phyloP scores from a whole-genome alignment of 2,797 vertebrate genomes.

The Menidia menidia region DNA sequence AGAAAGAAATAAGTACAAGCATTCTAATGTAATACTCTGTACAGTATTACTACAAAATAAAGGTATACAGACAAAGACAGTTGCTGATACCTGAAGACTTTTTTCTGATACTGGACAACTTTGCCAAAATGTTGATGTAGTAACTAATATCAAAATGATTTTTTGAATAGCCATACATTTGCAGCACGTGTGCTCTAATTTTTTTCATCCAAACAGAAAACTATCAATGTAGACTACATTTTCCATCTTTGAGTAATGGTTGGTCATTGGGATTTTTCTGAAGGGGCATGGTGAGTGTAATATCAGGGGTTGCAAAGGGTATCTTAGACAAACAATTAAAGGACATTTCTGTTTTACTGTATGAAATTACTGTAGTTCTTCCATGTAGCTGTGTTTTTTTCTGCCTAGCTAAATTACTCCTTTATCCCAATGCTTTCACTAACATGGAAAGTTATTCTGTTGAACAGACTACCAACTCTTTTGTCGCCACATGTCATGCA shows the following conservation, averaged over 20 bases:
- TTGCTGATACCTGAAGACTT: no score
- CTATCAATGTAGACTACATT: background rate
- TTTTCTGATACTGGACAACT: no score
- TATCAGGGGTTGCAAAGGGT: constrained; percentile 27
- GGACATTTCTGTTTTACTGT: constrained; percentile 34
- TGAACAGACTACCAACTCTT: constrained; percentile 34
- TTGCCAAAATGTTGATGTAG: background rate
- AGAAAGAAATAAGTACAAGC: no score
- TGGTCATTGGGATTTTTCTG: no score
- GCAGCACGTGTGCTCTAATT: background rate
- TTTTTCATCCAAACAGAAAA: background rate
- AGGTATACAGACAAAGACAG: no score
- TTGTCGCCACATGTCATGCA: constrained; percentile 47
- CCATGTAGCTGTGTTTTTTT: constrained; percentile 32
- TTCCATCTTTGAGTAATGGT: background rate
- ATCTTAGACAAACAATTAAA: constrained; percentile 17
- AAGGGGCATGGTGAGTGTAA: background rate
- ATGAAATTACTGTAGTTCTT: constrained; percentile 4
- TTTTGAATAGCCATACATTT: background rate
- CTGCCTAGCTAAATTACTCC: constrained; percentile 14
- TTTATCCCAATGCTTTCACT: constrained; percentile 3
- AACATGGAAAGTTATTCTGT: constrained; percentile 36
- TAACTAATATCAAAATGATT: background rate
- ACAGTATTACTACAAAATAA: no score
- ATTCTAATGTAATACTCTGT: no score